Evolutionary conservation across 1,140 invertebrate species (phyloP), one percentile per base, ranked within the genome.

Genomic region (Cherax quadricarinatus): DNA sequence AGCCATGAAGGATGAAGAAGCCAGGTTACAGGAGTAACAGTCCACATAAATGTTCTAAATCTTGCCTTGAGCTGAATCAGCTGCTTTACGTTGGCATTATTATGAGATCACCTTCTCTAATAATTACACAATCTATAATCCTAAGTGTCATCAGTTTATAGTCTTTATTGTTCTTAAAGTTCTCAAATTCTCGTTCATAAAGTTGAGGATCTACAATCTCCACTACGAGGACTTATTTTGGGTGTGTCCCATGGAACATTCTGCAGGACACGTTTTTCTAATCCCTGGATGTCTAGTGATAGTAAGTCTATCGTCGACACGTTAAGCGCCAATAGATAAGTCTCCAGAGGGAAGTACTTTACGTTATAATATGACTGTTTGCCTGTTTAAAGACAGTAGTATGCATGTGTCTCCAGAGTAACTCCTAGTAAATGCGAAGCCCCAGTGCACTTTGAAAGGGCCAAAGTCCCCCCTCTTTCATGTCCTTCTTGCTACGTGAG

Each of bases 341-440:
- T 97, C 94, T 96, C 97, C 79, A 98, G 95, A 93, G 98, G 97
- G 95, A 98, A 97, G 95, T 97, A 98, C 94, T 97, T 97, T 82
- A 98, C 96, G 93, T 97, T 96, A 16, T 84, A 81, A 51, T 86
- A 91, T 4, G 84, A 78, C n/a, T n/a, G n/a, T n/a, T 86, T 81
- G 1, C 21, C 53, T 14, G 2, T 3, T 16, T 4, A 1, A 79
- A 18, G 21, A 86, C 14, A 7, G n/a, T 21, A 21, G 24, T 53
- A 81, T 7, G 85, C 16, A 9, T 48, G 48, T 3, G 84, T 21
- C 3, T 41, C 24, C 0, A 82, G 75, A 16, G 83, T 86, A 30
- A 60, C 49, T 9, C 66, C 82, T n/a, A 75, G 57, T 9, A 83
- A n/a, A 66, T 83, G n/a, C 0, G 66, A 84, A 4, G 88, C 88